A percentile compares a stretch with the other conserved stretches of the same genome.
Evolutionary conservation across 64 coral and sea anemone genomes (phyloP).

Genomic region (Montipora sp.): DNA sequence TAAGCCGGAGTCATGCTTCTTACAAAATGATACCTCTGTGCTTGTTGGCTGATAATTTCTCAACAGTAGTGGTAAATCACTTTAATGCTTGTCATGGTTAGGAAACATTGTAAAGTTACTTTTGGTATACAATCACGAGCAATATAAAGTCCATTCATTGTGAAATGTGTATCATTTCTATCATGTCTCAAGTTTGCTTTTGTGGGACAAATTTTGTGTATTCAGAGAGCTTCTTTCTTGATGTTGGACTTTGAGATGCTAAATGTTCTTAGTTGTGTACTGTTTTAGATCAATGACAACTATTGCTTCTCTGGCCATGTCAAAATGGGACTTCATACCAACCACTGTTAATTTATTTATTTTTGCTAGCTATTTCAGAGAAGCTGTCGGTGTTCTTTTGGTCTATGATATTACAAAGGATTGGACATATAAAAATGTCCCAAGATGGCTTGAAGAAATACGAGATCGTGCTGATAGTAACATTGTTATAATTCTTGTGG

Average conservation of each 20-base stretch:
- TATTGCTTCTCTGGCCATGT: not conserved
- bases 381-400: constrained; percentile 90
- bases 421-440: constrained; percentile 98
- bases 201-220: not conserved
- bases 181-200: not conserved
- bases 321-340: not conserved
- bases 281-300: not conserved
- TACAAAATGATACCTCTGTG: too few relatives aligned
- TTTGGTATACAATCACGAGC: not conserved
- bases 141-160: too few relatives aligned
- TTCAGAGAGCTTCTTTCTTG: not conserved
- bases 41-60: too few relatives aligned
- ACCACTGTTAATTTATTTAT: too few relatives aligned
- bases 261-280: too few relatives aligned
- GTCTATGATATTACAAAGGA: constrained; percentile 99
- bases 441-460: constrained; percentile 96
- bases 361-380: constrained; percentile 78
- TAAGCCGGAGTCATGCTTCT: not conserved
- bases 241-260: not conserved
- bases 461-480: constrained; percentile 96
- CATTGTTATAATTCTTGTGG: constrained; percentile 96
- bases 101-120: not conserved
- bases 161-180: not conserved
- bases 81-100: not conserved
- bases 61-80: constrained; percentile 4